Evolutionary conservation across 2,888 invertebrate species (phyloP).

Genomic region (Euclidia mi): DNA sequence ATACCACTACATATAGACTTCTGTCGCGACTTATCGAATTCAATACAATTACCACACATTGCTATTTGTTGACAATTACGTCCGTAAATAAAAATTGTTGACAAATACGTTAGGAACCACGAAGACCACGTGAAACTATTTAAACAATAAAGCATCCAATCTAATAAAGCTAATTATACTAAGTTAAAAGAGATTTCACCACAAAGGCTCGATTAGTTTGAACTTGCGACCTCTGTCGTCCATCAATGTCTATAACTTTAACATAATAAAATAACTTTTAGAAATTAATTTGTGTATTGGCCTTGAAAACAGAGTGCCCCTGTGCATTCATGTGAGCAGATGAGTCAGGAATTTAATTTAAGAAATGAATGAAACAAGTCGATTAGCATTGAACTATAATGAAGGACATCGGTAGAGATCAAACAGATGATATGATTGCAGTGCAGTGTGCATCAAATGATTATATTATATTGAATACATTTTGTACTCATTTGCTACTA

Average conservation of each 20-base stretch:
- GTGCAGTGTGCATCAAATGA: too few species aligned
- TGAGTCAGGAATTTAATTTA: conserved; percentile 34
- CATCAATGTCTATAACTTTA: too few species aligned
- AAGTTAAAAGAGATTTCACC: neutral
- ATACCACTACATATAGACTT: too few species aligned
- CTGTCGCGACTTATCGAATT: too few species aligned
- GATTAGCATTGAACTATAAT: neutral
- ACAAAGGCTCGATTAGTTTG: neutral
- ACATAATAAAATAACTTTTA: too few species aligned
- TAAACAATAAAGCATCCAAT: neutral
- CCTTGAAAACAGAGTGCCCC: conserved; percentile 26
- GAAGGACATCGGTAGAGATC: neutral
- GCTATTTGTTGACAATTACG: too few species aligned
- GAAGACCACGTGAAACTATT: too few species aligned
- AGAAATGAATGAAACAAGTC: conserved; percentile 24
- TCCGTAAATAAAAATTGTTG: too few species aligned
- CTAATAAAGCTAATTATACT: neutral
- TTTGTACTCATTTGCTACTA: too few species aligned
- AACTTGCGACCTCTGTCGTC: neutral
- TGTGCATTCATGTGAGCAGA: conserved; percentile 9
- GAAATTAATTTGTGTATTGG: conserved; percentile 2
- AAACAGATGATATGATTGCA: neutral
- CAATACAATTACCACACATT: too few species aligned
- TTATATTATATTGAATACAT: too few species aligned
- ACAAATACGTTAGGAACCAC: too few species aligned